Evolutionary conservation across 2,888 invertebrate species (phyloP).

Genomic region (Chrysotoxum bicinctum): DNA sequence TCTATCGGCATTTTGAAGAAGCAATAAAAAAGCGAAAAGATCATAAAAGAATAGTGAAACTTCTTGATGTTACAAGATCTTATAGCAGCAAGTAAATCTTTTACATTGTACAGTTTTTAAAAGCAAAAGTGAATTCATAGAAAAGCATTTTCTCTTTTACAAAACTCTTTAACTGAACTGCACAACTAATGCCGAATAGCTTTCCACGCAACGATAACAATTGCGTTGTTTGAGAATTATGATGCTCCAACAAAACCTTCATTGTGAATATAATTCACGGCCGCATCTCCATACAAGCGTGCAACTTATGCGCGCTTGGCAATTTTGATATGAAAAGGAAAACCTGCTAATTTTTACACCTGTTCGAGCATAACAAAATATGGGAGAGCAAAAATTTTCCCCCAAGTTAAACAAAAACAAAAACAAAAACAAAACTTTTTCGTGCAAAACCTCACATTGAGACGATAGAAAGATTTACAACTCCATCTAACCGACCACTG

Average conservation of each 20-base stretch:
- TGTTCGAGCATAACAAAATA: slow-evolving; percentile 39
- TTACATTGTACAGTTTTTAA: slow-evolving; percentile 13
- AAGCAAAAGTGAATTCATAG: slow-evolving; percentile 55
- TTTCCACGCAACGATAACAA: slow-evolving; percentile 68
- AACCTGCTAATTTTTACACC: slow-evolving; percentile 64
- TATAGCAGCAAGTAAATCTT: slow-evolving; percentile 9
- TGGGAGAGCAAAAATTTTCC: slow-evolving; percentile 21
- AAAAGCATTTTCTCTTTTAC: slow-evolving; percentile 57
- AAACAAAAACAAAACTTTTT: slow-evolving; percentile 24
- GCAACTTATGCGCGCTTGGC: slow-evolving; percentile 25
- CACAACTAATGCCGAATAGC: not conserved
- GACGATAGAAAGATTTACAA: slow-evolving; percentile 27
- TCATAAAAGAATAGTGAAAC: not conserved
- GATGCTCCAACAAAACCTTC: slow-evolving; percentile 32
- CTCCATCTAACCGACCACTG: not conserved
- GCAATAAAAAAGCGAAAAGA: not conserved
- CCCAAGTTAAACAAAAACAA: slow-evolving; percentile 34
- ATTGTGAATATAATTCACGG: slow-evolving; percentile 2
- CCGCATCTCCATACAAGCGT: slow-evolving; percentile 32
- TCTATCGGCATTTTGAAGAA: no score
- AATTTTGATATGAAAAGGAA: slow-evolving; percentile 49
- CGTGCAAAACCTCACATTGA: slow-evolving; percentile 41
- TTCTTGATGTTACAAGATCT: not conserved
- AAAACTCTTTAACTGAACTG: slow-evolving; percentile 36
- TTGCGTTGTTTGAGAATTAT: slow-evolving; percentile 55